A percentile compares a stretch with the other conserved stretches of the same genome.
phyloP scores from a whole-genome alignment of 2,113 vertebrate genomes.

The Drymodes brunneopygia region DNA sequence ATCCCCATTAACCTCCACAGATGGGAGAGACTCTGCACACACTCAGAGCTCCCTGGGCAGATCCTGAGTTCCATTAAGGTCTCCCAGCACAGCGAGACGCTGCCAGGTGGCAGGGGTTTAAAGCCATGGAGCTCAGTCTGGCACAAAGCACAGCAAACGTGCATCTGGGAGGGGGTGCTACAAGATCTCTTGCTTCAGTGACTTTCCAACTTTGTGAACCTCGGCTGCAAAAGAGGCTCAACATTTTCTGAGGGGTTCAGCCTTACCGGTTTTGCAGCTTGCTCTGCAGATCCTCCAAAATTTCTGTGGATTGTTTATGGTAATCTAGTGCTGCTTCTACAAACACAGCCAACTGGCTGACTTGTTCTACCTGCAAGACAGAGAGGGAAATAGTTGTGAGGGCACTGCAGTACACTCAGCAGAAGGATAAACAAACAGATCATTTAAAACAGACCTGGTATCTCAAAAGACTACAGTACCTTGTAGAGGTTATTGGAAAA shows the following conservation, averaged over 20 bases:
- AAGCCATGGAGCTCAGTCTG: not conserved
- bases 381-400: not conserved
- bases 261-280: constrained; percentile 83
- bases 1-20: not conserved
- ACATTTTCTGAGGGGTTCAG: not conserved
- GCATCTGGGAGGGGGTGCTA: constrained; percentile 2
- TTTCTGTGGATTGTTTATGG: constrained; percentile 83
- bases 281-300: constrained; percentile 84
- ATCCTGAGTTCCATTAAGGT: not conserved
- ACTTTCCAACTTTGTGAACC: not conserved
- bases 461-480: not conserved
- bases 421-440: not conserved
- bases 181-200: not conserved
- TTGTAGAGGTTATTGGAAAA: not conserved
- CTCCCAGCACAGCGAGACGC: not conserved
- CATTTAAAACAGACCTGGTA: constrained; percentile 3
- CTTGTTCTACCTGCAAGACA: constrained; percentile 86
- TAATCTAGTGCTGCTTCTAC: constrained; percentile 86
- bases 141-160: not conserved
- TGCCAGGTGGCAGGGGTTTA: constrained; percentile 17
- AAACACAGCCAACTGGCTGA: constrained; percentile 86
- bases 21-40: not conserved
- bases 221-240: not conserved
- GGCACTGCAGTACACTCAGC: not conserved
- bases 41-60: not conserved